Conservation (phyloP, 2,113 vertebrate genomes). For the Grammatotria lemairii region DNA sequence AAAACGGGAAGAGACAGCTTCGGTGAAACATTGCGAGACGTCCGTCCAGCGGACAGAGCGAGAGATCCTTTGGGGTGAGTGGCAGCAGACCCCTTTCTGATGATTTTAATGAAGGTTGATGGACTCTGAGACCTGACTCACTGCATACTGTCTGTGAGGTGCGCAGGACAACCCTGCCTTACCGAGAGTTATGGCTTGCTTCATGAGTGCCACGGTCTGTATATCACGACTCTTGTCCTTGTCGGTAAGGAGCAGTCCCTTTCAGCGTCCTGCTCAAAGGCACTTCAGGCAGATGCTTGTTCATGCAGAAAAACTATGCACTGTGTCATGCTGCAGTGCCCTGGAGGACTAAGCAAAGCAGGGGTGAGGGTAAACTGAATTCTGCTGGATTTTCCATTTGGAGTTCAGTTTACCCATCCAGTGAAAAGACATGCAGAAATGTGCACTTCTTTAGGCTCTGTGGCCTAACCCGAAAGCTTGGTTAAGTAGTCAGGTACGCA, state of each 20-base stretch:
- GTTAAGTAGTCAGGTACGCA: neutral
- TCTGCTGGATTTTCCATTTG: neutral
- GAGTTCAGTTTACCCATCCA: neutral
- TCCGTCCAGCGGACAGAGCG: neutral
- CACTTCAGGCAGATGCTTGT: neutral
- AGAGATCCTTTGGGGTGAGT: neutral
- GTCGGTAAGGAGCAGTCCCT: neutral
- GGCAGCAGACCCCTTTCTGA: neutral
- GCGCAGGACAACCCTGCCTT: neutral
- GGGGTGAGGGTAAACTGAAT: neutral
- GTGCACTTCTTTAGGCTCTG: neutral
- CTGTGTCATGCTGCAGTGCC: neutral
- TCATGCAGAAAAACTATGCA: neutral
- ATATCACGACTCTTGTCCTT: neutral
- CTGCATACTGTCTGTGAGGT: neutral
- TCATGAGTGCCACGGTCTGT: neutral
- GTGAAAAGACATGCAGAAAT: neutral
- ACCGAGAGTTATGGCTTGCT: neutral
- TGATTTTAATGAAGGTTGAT: constrained; percentile 11
- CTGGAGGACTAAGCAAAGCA: neutral
- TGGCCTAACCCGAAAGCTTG: neutral
- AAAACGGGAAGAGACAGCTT: neutral
- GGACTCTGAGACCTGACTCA: constrained; percentile 3
- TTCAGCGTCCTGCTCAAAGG: neutral
- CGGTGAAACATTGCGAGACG: neutral